Evolutionary conservation across 2,888 invertebrate species (phyloP), one percentile per base, ranked within the genome.

Genomic region (Rhagonycha lutea): DNA sequence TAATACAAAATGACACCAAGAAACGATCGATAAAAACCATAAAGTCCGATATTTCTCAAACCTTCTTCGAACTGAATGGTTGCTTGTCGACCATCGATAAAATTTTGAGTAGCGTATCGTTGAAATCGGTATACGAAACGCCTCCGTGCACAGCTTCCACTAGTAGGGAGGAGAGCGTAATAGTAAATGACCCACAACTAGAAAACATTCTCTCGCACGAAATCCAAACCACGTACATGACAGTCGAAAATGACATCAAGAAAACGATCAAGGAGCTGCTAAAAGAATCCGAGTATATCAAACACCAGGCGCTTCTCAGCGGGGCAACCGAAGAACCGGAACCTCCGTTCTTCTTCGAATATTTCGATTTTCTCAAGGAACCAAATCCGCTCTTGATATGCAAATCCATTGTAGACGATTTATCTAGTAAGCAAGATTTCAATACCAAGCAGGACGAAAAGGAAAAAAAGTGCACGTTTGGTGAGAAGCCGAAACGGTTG

Each of bases 241-340:
- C 12, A 12, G 63, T 75, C n/a, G 75, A 78, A 69, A 68, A 75
- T 10, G 78, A 75, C 14, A 78, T 78, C 11, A 14, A 75, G 62
- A 23, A 68, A 14, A 67, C 68, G 0, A 73, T 78, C 26, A 60
- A 73, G 5, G 72, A 75, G 14, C 18, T 78, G 14, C 47, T 78
- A 7, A 70, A 72, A 61, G 73, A 72, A 63, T 76, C 75, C 0
- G 47, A 73, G 61, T 26, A 69, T 26, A 78, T 78, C n/a, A 78
- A 76, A 72, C 32, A 75, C 29, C 14, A 62, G 23, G 74, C 61
- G 1, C 70, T 78, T 18, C 61, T 71, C 23, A 73, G 69, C 9
- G 76, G 76, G 9, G 67, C 18, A 0, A 60, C 26, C 7, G 76
- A 78, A 24, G 78, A 76, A 65, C 29, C 28, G 12, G 77, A 77